phyloP scores from a whole-genome alignment of 2,888 invertebrate genomes.

The Melieria crassipennis region DNA sequence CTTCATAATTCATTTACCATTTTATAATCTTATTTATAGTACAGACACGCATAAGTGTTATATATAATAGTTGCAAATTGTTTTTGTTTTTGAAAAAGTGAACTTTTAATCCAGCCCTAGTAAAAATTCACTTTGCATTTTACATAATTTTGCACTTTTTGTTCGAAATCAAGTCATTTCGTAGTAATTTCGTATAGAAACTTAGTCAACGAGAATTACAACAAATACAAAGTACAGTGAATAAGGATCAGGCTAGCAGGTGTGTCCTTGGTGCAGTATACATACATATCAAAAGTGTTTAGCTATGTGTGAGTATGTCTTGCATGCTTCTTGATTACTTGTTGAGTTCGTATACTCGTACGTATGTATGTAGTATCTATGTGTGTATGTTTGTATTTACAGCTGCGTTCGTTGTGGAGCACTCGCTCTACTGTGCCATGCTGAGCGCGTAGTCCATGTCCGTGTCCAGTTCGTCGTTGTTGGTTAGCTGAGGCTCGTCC shows the following conservation, averaged over 20 bases:
- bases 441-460: constrained; percentile 49
- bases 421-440: constrained; percentile 32
- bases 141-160: no score
- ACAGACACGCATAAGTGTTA: background rate
- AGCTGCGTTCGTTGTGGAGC: background rate
- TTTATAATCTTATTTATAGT: background rate
- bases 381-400: background rate
- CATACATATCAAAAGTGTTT: no score
- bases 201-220: no score
- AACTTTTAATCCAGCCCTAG: constrained; percentile 65
- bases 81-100: constrained; percentile 43
- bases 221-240: no score
- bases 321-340: background rate
- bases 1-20: no score
- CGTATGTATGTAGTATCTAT: background rate
- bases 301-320: no score
- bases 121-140: constrained; percentile 57
- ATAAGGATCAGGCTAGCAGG: no score
- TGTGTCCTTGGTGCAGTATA: no score
- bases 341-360: background rate
- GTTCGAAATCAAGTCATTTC: no score
- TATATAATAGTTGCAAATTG: no score
- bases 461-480: constrained; percentile 36
- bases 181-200: no score
- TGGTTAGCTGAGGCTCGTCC: constrained; percentile 25